phyloP scores from a whole-genome alignment of 2,113 vertebrate species.

The Seriola rivoliana region DNA sequence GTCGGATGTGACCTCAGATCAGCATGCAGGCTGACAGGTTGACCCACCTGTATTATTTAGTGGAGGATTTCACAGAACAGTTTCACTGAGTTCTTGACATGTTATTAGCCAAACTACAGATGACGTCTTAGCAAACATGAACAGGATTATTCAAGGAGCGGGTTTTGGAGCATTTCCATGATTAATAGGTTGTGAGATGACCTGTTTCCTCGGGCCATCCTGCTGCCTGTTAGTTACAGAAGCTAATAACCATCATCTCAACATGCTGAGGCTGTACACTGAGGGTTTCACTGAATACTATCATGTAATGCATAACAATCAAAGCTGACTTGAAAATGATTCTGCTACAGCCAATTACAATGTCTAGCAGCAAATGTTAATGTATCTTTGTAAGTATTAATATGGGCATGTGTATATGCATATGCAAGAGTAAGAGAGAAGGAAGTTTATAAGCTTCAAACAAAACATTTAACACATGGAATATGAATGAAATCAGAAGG shows the following conservation, averaged over 20 bases:
- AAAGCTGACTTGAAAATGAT: conserved; percentile 7
- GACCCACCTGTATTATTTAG: conserved; percentile 53
- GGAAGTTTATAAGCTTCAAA: neutral
- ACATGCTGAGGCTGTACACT: conserved; percentile 8
- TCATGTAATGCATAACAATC: neutral
- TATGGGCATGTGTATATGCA: too few relatives aligned
- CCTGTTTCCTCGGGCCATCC: conserved; percentile 73
- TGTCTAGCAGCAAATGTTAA: neutral
- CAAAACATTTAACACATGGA: neutral
- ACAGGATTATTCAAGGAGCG: conserved; percentile 58
- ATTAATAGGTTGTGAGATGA: conserved; percentile 70
- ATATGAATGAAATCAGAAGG: too few relatives aligned
- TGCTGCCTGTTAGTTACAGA: conserved; percentile 67
- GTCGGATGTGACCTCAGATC: conserved; percentile 22
- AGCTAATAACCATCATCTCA: conserved; percentile 61
- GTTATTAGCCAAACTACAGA: conserved; percentile 45
- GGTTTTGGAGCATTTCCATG: conserved; percentile 57
- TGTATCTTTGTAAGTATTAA: neutral
- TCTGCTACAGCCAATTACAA: neutral
- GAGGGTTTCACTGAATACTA: conserved; percentile 6
- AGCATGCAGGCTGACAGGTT: conserved; percentile 32
- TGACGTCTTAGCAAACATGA: conserved; percentile 46
- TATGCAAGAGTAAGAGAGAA: neutral
- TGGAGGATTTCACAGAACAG: conserved; percentile 19
- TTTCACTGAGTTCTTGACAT: conserved; percentile 48